A percentile compares a stretch with the other conserved stretches of the same genome.
Conservation (phyloP, 2,797 vertebrate genomes). For the Acanthurus leucopareius region DNA sequence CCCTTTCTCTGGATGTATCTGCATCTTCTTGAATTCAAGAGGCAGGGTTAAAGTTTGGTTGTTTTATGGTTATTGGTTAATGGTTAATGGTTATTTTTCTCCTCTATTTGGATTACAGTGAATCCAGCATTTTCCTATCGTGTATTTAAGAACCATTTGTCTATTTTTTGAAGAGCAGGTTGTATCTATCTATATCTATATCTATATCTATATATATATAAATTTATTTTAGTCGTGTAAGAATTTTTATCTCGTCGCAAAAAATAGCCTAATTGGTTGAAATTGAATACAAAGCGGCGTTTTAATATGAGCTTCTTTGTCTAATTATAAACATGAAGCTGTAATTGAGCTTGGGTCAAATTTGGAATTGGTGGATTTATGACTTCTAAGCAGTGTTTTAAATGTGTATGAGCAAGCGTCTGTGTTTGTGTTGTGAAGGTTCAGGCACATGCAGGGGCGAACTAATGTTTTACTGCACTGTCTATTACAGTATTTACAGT, state of each 20-base stretch:
- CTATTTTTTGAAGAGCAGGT: neutral
- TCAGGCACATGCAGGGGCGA: neutral
- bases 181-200: neutral
- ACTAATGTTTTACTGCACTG: neutral
- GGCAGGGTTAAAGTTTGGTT: neutral
- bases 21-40: neutral
- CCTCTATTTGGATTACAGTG: neutral
- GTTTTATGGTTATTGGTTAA: too few species aligned
- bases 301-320: constrained; percentile 43
- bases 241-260: neutral
- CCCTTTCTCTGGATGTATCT: neutral
- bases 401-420: constrained; percentile 15
- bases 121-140: neutral
- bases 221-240: neutral
- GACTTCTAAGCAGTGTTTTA: constrained; percentile 42
- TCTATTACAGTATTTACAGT: neutral
- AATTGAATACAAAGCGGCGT: constrained; percentile 10
- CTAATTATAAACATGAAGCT: constrained; percentile 64
- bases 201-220: neutral
- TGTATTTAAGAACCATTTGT: neutral
- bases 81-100: neutral
- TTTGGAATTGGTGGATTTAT: constrained; percentile 62
- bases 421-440: constrained; percentile 31
- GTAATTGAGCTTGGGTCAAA: constrained; percentile 68
- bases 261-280: neutral